phyloP scores from a whole-genome alignment of 2,113 vertebrate genomes.

The Neofelis nebulosa region DNA sequence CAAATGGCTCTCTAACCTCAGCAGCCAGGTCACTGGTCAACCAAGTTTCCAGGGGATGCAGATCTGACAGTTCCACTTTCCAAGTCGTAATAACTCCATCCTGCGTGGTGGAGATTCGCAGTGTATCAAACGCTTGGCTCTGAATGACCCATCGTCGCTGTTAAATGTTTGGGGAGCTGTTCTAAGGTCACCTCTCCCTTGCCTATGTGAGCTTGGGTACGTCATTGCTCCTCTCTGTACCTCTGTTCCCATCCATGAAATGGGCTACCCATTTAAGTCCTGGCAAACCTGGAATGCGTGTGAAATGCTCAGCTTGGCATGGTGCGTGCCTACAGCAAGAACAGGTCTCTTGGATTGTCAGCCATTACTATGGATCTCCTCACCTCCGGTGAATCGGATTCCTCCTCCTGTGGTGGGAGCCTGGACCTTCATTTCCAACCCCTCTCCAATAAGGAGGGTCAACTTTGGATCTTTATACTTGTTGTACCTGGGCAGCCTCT shows the following conservation, averaged over 20 bases:
- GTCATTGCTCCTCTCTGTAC: accelerated
- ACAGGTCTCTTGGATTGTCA: accelerated
- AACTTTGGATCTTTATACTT: accelerated
- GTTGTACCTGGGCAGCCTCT: not conserved
- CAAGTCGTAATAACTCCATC: not conserved
- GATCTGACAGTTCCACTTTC: accelerated
- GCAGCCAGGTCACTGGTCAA: accelerated
- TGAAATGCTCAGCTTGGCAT: accelerated
- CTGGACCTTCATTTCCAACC: not conserved
- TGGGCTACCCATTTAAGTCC: not conserved
- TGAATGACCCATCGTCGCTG: accelerated
- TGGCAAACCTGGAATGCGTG: not conserved
- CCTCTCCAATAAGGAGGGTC: too few relatives aligned
- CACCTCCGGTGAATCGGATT: accelerated
- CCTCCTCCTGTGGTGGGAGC: not conserved
- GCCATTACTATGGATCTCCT: accelerated
- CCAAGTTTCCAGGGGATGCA: not conserved
- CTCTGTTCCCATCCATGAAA: not conserved
- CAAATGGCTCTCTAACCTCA: too few relatives aligned
- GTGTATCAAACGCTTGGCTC: accelerated
- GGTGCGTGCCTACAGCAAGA: accelerated
- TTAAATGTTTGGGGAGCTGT: too few relatives aligned
- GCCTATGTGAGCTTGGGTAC: accelerated
- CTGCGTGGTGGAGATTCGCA: not conserved
- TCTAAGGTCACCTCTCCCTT: accelerated